Base-by-base conservation (phyloP, 2,797 vertebrate genomes). In the Alauda arvensis region DNA sequence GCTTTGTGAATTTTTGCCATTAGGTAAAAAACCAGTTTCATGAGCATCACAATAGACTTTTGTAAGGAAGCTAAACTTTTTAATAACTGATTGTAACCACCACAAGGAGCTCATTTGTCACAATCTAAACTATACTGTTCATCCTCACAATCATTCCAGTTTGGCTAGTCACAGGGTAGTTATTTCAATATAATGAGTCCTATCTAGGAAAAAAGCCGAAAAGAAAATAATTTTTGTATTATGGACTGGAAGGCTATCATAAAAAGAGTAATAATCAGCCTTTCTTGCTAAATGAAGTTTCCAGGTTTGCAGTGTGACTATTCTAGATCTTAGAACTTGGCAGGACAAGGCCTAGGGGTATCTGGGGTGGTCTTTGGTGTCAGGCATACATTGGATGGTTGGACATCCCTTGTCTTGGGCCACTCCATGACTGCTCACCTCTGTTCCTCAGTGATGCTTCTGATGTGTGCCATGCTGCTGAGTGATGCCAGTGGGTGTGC, bases 401-500 rank as follows among this genome's bases (percentile, higher is more conserved):
- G 7, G 33, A 14, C 7, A 37, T 52, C 18, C 42, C 21, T 63
- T 26, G 14, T 39, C 31, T 19, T 1, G 6, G 14, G 31, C 25
- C 6, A 5, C 11, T 51, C 19, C 4, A 0, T 2, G 46, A 2
- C 24, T 14, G 16, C 28, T 48, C 37, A 3, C 40, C 31, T 29
- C 20, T 4, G 23, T 21, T 33, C 56, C 23, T 56, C 49, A 16
- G 46, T 0, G 1, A 10, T 1, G 2, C 20, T 34, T 18, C 40
- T 14, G 52, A 13, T 0, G 0, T 16, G 39, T 0, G 1, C n/a
- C 1, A 2, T 1, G 29, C 29, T 40, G 49, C 16, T 24, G 24
- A 14, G 39, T 29, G 21, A 12, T 2, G 0, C 9, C 37, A 34
- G 52, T 0, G 0, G 18, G 8, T 18, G 9, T 66, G 52, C 1